These are phyloP conservation scores for Coptodon rendalli DNA, from an alignment of 2,113 vertebrate genomes.

Conservation along the genomic window DNA sequence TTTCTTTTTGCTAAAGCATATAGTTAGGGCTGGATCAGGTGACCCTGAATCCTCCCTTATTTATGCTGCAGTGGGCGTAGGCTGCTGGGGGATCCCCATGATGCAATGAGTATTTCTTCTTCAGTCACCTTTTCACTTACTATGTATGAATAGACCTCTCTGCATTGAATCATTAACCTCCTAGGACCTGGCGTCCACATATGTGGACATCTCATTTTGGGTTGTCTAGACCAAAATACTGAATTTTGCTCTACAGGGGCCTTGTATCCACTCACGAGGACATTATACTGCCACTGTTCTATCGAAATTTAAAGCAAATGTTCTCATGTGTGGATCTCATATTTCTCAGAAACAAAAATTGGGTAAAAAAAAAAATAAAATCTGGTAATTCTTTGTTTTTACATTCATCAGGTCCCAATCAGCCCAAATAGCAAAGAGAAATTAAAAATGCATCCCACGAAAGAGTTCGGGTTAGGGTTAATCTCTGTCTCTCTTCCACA, in stretches of 20 bases:
- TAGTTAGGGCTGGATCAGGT: background rate
- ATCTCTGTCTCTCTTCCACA: background rate
- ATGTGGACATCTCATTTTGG: background rate
- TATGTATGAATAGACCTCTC: background rate
- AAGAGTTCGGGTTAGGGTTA: background rate
- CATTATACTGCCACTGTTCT: background rate
- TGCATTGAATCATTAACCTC: background rate
- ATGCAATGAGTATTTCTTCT: background rate
- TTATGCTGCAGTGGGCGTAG: background rate
- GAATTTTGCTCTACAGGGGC: background rate
- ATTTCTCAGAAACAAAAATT: background rate
- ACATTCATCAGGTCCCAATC: background rate
- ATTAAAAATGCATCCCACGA: rapidly evolving
- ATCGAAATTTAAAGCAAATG: background rate
- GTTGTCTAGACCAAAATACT: background rate
- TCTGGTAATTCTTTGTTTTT: background rate
- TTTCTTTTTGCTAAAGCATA: background rate
- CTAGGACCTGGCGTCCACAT: rapidly evolving
- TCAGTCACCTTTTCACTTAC: background rate
- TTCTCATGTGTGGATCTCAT: background rate
- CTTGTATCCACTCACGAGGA: background rate
- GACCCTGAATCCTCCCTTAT: background rate
- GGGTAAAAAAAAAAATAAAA: rapidly evolving
- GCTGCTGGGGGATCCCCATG: background rate
- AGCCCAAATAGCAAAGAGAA: background rate